Percentiles rank a stretch among this genome's conserved stretches.
Conservation (phyloP, 2,888 invertebrate genomes). For the Iselma pallidipennis region DNA sequence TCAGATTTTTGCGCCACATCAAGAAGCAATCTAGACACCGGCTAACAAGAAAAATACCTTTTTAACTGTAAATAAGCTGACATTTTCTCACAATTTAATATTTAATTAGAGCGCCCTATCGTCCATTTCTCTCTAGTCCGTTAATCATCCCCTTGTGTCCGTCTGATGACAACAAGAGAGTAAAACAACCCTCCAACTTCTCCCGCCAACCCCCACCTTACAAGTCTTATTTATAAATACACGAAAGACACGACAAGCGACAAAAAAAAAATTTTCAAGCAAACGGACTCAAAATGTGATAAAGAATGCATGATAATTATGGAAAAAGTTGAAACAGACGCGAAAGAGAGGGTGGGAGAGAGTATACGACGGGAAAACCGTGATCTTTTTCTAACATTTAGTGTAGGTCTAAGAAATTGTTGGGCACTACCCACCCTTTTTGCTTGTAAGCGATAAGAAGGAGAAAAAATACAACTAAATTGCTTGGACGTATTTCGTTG, state of each 20-base stretch:
- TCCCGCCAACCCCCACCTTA: no score
- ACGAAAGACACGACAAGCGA: not conserved
- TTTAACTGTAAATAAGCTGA: constrained; percentile 7
- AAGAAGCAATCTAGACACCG: no score
- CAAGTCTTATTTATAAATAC: no score
- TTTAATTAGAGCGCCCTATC: constrained; percentile 10
- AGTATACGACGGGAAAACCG: not conserved
- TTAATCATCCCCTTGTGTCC: constrained; percentile 1
- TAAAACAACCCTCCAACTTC: no score
- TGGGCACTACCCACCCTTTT: not conserved
- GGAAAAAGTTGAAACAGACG: not conserved
- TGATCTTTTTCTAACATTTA: not conserved
- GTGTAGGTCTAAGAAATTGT: not conserved
- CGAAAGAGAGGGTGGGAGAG: not conserved
- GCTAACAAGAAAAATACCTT: constrained; percentile 2
- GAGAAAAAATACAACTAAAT: constrained; percentile 6
- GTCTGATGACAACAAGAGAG: not conserved
- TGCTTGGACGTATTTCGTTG: constrained; percentile 19
- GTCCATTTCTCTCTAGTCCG: constrained; percentile 4
- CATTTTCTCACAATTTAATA: constrained; percentile 14
- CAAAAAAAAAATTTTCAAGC: constrained; percentile 8
- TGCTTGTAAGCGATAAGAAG: not conserved
- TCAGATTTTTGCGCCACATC: not conserved
- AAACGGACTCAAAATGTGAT: constrained; percentile 37
- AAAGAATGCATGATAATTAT: constrained; percentile 48